A percentile compares a stretch with the other conserved stretches of the same genome.
phyloP scores from a whole-genome alignment of 2,113 vertebrate species.

The Procavia capensis region DNA sequence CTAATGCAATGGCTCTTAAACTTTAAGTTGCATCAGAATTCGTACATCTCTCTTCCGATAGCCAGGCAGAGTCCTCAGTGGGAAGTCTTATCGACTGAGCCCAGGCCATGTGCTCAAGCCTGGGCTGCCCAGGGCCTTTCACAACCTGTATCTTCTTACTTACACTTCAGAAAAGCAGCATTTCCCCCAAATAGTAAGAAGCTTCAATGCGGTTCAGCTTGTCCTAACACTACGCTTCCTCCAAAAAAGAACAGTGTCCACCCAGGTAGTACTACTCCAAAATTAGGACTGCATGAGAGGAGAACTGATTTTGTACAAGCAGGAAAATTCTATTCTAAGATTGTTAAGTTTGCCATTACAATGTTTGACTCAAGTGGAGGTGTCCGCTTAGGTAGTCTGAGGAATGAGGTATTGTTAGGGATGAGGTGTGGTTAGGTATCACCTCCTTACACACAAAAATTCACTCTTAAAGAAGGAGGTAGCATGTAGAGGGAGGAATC shows the following conservation, averaged over 20 bases:
- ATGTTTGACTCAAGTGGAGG: not conserved
- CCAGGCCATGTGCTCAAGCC: not conserved
- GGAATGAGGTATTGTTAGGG: not conserved
- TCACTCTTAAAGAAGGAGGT: not conserved
- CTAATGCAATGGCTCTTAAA: not conserved
- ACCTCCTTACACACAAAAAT: not conserved
- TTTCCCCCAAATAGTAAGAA: not conserved
- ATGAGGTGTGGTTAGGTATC: not conserved
- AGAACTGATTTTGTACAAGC: not conserved
- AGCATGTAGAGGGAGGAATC: not conserved
- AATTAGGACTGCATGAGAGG: not conserved
- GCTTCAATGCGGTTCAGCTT: not conserved
- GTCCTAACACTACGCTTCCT: not conserved
- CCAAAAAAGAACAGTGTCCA: not conserved
- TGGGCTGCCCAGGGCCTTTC: not conserved
- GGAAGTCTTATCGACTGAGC: not conserved
- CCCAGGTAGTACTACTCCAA: not conserved
- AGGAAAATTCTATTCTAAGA: not conserved
- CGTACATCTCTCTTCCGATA: not conserved
- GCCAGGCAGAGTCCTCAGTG: not conserved
- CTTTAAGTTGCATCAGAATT: not conserved
- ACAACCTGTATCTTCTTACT: not conserved
- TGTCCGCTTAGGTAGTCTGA: not conserved
- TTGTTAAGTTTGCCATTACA: not conserved
- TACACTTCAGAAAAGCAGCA: not conserved